Evolutionary conservation across 2,888 invertebrate genomes (phyloP).

Genomic region (Apamea anceps): DNA sequence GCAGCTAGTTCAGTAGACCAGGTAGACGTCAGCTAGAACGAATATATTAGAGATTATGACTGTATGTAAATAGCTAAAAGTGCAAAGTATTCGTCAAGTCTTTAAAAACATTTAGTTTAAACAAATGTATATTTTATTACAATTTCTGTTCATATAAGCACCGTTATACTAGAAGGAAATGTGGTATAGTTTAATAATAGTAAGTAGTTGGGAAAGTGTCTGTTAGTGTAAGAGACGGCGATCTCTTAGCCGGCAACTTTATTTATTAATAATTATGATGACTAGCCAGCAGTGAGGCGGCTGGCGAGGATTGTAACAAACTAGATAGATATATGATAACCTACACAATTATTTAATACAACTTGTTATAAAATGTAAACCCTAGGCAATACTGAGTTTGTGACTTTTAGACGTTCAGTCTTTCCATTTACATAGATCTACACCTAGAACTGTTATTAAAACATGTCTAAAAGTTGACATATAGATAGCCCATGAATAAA

Average conservation of each 20-base stretch:
- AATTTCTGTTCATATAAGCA: slow-evolving; percentile 34
- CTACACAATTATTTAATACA: slow-evolving; percentile 22
- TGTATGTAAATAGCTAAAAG: slow-evolving; percentile 55
- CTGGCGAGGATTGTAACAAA: slow-evolving; percentile 31
- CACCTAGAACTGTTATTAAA: slow-evolving; percentile 10
- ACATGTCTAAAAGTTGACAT: slow-evolving; percentile 16
- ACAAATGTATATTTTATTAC: slow-evolving; percentile 45
- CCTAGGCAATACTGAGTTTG: slow-evolving; percentile 25
- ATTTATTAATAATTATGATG: slow-evolving; percentile 20
- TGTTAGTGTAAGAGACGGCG: slow-evolving; percentile 19
- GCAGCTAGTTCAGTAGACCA: slow-evolving; percentile 32
- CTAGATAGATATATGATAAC: slow-evolving; percentile 42
- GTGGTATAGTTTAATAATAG: slow-evolving; percentile 40
- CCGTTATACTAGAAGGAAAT: slow-evolving; percentile 27
- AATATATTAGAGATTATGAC: slow-evolving; percentile 33
- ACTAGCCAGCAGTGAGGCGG: slow-evolving; percentile 6
- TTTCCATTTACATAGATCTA: slow-evolving; percentile 28
- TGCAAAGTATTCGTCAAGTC: slow-evolving; percentile 50
- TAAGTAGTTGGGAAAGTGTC: slow-evolving; percentile 31
- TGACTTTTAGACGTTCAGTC: slow-evolving; percentile 32
- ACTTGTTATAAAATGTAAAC: slow-evolving; percentile 37
- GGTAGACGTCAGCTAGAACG: slow-evolving; percentile 31
- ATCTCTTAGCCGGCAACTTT: slow-evolving; percentile 15
- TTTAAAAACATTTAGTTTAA: slow-evolving; percentile 14
- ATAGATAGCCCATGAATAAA: slow-evolving; percentile 37